Base-by-base conservation (phyloP, 2,797 vertebrate species). In the Sandelia bainsii region DNA sequence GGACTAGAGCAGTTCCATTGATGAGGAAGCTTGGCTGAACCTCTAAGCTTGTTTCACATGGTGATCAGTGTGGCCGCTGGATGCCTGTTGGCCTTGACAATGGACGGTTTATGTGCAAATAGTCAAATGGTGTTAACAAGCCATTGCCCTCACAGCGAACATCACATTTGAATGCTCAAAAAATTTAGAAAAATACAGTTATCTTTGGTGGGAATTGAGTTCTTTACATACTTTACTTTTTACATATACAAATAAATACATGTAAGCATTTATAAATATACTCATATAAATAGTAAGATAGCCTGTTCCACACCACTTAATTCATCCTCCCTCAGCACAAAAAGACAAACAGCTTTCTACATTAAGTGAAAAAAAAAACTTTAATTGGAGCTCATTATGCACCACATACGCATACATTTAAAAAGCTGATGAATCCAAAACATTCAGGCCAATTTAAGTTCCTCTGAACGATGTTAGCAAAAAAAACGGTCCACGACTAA, bases 341-440 rank as follows among this genome's bases (percentile, higher is more conserved):
- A 57, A 58, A 75, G 20, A 63, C n/a, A 17, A 72, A 82, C 67
- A 51, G 64, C 54, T 65, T 62, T 82, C 51, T 60, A 45, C 75
- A 59, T 80, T 80, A 83, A 77, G 62, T 72, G 54, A 73, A 82
- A n/a, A 71, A 68, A 85, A 34, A 10, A 52, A 69, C 66, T 89
- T 88, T 92, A 92, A 92, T 91, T 92, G 89, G 83, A 63, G 70
- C 88, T 92, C 88, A 90, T 92, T 93, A 93, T 86, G 75, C 85
- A 75, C 16, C 51, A 39, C 52, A 67, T 81, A 80, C 16, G 62
- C 89, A 90, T 85, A 83, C 88, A 85, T 91, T 83, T 76, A 63
- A 81, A 89, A 90, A 89, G 54, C 83, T 79, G 74, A 89, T 72
- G 79, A 89, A 85, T 92, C 83, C 75, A 73, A 91, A 92, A 90